Base-by-base conservation (phyloP, 2,888 invertebrate genomes). In the Orgyia antiqua region DNA sequence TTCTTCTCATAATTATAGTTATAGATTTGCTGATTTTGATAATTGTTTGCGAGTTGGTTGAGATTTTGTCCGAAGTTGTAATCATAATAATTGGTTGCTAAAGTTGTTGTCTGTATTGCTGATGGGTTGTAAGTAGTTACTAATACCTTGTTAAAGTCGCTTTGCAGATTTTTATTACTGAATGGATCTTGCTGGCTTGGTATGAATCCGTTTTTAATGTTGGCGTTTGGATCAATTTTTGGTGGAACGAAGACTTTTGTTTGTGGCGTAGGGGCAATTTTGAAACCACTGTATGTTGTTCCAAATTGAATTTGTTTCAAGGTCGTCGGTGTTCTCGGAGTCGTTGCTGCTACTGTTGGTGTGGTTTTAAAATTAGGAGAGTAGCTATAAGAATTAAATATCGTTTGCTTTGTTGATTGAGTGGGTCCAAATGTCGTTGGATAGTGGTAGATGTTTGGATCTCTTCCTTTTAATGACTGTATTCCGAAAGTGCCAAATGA, bases 401-500 rank as follows among this genome's bases (percentile, higher is more conserved):
- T 53, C 11, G 79, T 73, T 39, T 83, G 79, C 43, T 79, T 80
- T 8, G 80, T 80, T 36, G 70, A 73, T 42, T 68, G 77, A 1
- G 62, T 76, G 19, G 74, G 80, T 41, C 31, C 36, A 71, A 57
- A 37, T 4, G 82, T 72, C 10, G 68, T 54, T 29, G 69, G 69
- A 45, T 68, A 75, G 23, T 69, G 68, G 55, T 65, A 77, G 21
- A 68, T 58, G 44, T 2, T 9, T 3, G 88, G 84, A 46, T 88
- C 79, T 49, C 87, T 71, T 40, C 83, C 83, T 63, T 89, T 88
- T 7, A 88, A 69, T 13, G 87, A 76, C 27, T 88, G 88, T 35
- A 89, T 74, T n/a, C 89, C 89, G 45, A 88, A 89, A 9, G 87
- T 80, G 48, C 88, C 88, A 59, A 90, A 90, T 33, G 89, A 83